Base-by-base conservation (phyloP, 2,888 invertebrate genomes). In the Schrankia costaestrigalis region DNA sequence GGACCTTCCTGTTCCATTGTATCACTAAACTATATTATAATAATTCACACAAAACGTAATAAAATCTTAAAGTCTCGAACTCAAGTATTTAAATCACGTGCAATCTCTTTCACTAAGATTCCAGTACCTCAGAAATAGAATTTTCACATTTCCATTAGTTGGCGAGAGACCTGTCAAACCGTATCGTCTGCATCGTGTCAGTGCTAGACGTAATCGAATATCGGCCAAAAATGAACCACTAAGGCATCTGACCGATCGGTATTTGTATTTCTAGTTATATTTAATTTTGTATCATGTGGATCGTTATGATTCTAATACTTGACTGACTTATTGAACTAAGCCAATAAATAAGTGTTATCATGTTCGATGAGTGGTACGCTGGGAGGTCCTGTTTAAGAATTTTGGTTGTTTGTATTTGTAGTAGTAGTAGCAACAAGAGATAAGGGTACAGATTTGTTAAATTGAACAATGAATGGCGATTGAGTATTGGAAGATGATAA, bases 141-240 rank as follows among this genome's bases (percentile, higher is more conserved):
- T 59, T 51, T 68, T 61, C 64, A 58, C 58, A 61, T 56, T 43
- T 40, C 62, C 63, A 67, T 68, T 64, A 64, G 60, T 54, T 61
- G 63, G 58, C 59, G 60, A 58, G 62, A 49, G 55, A 71, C 66
- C 68, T 77, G 77, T 71, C 76, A 59, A 42, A 38, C 43, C 46
- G 36, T 50, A 56, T 61, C 66, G 58, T 67, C 73, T 71, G 73
- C 63, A 43, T 41, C 53, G 35, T 63, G 62, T 71, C 63, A 46
- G 49, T 29, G 33, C 14, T 30, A 35, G 36, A 39, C 41, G 26
- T 39, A 34, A 54, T 56, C 51, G 47, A 35, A 33, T 47, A 44
- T 55, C 41, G 33, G 44, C 46, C 41, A 46, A 57, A 53, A 53
- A 34, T 46, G 46, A 37, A 50, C 42, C n/a, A 36, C 41, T 31